Evolutionary conservation across 2,797 vertebrate genomes (phyloP).

Genomic region (Brotula barbata): DNA sequence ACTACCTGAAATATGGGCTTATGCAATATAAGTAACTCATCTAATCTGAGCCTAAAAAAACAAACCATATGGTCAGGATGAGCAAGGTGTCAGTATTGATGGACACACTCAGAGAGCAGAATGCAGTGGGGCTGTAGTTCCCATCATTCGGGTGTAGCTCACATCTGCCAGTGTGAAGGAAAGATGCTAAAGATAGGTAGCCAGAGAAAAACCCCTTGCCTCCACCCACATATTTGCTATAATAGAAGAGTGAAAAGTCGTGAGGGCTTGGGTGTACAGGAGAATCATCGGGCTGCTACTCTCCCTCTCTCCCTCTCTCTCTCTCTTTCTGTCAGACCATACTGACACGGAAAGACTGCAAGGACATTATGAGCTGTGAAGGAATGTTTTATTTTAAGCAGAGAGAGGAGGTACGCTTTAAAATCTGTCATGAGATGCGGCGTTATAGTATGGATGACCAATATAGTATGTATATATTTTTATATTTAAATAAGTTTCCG

Average conservation of each 20-base stretch:
- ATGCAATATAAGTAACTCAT: no score
- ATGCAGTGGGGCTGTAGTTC: slow-evolving; percentile 7
- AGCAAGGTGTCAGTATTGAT: no score
- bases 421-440: slow-evolving; percentile 1
- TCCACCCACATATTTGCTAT: slow-evolving; percentile 55
- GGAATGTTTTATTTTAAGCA: slow-evolving; percentile 40
- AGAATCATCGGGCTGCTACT: no score
- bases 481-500: not conserved
- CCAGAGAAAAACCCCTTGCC: slow-evolving; percentile 55
- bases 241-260: slow-evolving; percentile 51
- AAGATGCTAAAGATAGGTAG: slow-evolving; percentile 38
- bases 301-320: slow-evolving; percentile 6
- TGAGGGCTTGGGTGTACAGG: slow-evolving; percentile 18
- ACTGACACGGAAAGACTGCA: slow-evolving; percentile 30
- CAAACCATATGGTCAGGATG: no score
- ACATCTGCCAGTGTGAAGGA: slow-evolving; percentile 24
- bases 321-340: slow-evolving; percentile 22
- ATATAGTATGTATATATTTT: no score
- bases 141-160: slow-evolving; percentile 7
- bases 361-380: slow-evolving; percentile 32
- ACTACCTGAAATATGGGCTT: no score
- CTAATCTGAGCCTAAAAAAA: no score
- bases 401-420: slow-evolving; percentile 11
- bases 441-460: slow-evolving; percentile 6
- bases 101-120: not conserved